A percentile compares a stretch with the other conserved stretches of the same genome.
Evolutionary conservation across 2,797 vertebrate genomes (phyloP).

Genomic region (Lerista edwardsae): DNA sequence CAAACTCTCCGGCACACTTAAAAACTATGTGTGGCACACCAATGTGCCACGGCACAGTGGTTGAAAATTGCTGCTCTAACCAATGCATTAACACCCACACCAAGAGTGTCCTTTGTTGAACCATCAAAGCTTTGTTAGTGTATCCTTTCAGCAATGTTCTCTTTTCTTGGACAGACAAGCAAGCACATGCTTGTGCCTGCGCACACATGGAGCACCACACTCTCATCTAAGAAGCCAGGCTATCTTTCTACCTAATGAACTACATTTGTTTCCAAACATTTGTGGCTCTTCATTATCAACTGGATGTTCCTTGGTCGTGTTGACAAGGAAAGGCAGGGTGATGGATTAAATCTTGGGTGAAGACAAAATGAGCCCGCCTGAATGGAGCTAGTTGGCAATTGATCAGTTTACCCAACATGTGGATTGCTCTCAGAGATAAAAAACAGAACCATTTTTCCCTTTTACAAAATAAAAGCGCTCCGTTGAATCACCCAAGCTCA

Average conservation of each 20-base stretch:
- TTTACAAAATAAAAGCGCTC: slow-evolving; percentile 38
- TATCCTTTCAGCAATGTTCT: not conserved
- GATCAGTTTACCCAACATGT: not conserved
- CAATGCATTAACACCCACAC: no score
- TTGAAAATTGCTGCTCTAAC: no score
- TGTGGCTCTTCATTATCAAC: slow-evolving; percentile 41
- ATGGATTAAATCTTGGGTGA: slow-evolving; percentile 34
- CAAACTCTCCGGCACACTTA: no score
- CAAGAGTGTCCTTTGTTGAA: not conserved
- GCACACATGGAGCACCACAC: not conserved
- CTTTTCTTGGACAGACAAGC: not conserved
- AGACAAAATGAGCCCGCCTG: slow-evolving; percentile 46
- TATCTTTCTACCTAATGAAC: slow-evolving; percentile 35
- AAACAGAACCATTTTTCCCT: slow-evolving; percentile 5
- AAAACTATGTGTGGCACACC: no score
- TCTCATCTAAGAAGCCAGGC: not conserved
- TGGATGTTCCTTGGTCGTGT: slow-evolving; percentile 24
- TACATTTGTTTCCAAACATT: slow-evolving; percentile 44
- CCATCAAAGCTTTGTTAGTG: not conserved
- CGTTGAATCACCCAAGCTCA: not conserved
- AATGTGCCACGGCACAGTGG: no score
- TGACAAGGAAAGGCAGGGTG: slow-evolving; percentile 33
- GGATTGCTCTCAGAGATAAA: slow-evolving; percentile 18
- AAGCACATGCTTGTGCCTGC: no score
- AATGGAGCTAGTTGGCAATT: slow-evolving; percentile 16